phyloP scores from a whole-genome alignment of 2,888 invertebrate genomes.

The Stenotaenia linearis region DNA sequence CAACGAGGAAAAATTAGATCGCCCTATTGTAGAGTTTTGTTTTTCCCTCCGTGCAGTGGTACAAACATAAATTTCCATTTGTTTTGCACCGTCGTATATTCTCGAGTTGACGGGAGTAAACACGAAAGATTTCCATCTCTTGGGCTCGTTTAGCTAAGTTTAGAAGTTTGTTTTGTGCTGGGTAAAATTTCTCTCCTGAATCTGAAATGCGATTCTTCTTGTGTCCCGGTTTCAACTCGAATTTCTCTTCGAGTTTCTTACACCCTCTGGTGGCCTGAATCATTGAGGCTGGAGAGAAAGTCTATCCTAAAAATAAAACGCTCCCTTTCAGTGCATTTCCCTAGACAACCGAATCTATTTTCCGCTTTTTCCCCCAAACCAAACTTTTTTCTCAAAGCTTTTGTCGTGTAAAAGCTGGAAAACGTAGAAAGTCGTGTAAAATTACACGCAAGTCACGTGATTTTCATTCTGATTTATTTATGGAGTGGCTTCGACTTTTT shows the following conservation, averaged over 20 bases:
- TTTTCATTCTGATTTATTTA: not conserved
- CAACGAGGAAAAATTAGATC: not conserved
- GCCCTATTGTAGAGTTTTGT: not conserved
- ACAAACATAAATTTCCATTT: not conserved
- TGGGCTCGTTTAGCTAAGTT: not conserved
- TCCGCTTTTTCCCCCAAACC: not conserved
- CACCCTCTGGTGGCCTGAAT: not conserved
- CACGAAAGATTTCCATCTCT: not conserved
- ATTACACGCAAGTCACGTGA: not conserved
- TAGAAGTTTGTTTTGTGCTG: not conserved
- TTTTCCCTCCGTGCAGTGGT: not conserved
- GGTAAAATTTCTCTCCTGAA: not conserved
- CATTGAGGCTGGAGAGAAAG: not conserved
- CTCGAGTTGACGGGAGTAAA: not conserved
- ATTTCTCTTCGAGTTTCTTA: not conserved
- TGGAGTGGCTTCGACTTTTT: not conserved
- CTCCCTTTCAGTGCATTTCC: not conserved
- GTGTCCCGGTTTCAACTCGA: not conserved
- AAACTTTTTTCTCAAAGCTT: not conserved
- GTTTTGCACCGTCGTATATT: not conserved
- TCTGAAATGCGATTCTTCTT: slow-evolving; percentile 15
- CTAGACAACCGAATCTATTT: not conserved
- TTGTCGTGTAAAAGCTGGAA: not conserved
- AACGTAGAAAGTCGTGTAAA: not conserved
- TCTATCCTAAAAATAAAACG: slow-evolving; percentile 1